These are phyloP conservation scores for Drosophila nigritarsus DNA, from an alignment of 2,888 invertebrate species.

Conservation along the genomic window DNA sequence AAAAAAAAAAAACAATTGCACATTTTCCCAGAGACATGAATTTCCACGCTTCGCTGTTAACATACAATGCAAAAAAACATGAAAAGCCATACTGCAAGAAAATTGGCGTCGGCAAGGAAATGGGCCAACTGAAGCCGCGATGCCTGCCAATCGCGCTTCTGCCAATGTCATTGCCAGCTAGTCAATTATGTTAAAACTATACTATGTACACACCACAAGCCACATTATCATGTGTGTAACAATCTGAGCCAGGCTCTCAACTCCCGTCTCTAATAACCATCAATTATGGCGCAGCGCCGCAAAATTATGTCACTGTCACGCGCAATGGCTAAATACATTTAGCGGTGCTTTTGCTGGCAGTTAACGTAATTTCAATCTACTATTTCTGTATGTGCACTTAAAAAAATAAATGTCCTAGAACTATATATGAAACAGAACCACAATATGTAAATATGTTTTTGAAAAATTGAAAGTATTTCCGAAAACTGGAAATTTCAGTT, in stretches of 20 bases:
- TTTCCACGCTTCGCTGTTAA: slow-evolving; percentile 42
- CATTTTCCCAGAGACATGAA: slow-evolving; percentile 66
- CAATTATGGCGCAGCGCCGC: slow-evolving; percentile 41
- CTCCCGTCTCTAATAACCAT: slow-evolving; percentile 61
- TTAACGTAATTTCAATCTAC: slow-evolving; percentile 53
- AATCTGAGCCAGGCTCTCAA: slow-evolving; percentile 34
- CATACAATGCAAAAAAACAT: slow-evolving; percentile 59
- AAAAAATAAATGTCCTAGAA: background rate
- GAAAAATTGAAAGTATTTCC: background rate
- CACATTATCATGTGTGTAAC: slow-evolving; percentile 16
- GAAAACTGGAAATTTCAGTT: background rate
- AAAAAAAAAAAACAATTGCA: slow-evolving; percentile 68
- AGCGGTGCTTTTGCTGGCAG: slow-evolving; percentile 56
- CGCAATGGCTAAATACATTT: slow-evolving; percentile 64
- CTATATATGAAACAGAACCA: background rate
- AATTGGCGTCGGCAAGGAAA: slow-evolving; percentile 38
- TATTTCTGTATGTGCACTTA: slow-evolving; percentile 1
- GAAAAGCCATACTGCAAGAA: slow-evolving; percentile 24
- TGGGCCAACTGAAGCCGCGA: slow-evolving; percentile 51
- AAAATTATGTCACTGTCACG: slow-evolving; percentile 80
- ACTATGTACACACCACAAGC: slow-evolving; percentile 4
- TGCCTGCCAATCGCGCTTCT: slow-evolving; percentile 19
- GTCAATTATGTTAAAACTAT: slow-evolving; percentile 38
- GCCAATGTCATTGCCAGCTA: slow-evolving; percentile 68
- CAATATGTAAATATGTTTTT: background rate